Evolutionary conservation across 2,888 invertebrate species (phyloP), one percentile per base, ranked within the genome.

Genomic region (Nymphalis polychloros): DNA sequence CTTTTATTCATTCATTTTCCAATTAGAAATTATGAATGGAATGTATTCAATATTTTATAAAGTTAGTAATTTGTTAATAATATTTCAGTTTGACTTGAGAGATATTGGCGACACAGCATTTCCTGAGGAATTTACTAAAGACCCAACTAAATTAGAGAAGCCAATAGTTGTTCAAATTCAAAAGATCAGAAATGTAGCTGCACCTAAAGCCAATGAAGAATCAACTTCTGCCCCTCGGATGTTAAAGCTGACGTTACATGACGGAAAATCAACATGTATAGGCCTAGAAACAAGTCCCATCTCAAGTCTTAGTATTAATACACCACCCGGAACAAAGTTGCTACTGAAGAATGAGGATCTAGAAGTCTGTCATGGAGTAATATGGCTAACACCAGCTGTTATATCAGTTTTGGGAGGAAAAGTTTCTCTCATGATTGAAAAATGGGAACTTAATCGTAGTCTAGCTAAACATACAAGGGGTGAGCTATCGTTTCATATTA

Each of bases 291-390:
- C 95, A 69, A 95, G 95, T 78, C 93, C 94, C 61, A 94, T 97
- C 74, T 87, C 95, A 53, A 93, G 93, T 68, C 88, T 97, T 67
- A 96, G 95, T 84, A 91, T 96, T 67, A 96, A 97, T 80, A 97
- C 97, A 17, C 95, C 97, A n/a, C 98, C 98, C 0, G 98, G 98
- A 55, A 97, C 97, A 48, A 98, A 98, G 87, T 81, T 98, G 75
- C 77, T 92, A 73, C 79, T 92, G 59, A 89, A 86, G 59, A 85
- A 87, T 81, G 91, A 92, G 72, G 90, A 85, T 0, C 78, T 92
- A 50, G 90, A 91, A 75, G 93, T 95, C 49, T 95, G 95, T 67
- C 95, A 96, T 75, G 96, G 97, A 52, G 95, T 96, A 75, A 86
- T 98, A 53, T 93, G 97, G 79, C 86, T 98, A 66, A 94, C 93